Base-by-base conservation (phyloP, 2,113 vertebrate species). In the Sinocyclocheilus rhinocerous region DNA sequence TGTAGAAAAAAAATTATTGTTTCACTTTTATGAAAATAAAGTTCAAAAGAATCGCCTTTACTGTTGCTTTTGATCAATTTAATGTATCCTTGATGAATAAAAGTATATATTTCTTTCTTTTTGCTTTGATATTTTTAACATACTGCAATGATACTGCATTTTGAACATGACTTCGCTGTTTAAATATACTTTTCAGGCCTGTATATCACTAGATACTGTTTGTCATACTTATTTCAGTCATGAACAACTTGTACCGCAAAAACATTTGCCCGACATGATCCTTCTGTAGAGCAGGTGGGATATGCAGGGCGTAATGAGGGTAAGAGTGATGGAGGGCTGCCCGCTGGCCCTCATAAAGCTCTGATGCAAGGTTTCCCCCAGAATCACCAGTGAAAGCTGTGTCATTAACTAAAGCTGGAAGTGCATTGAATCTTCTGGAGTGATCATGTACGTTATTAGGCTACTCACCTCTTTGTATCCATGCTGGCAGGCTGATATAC, bases 401-500 rank as follows among this genome's bases (percentile, higher is more conserved):
- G 67, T 70, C 67, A 18, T 29, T 70, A 20, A 70, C 16, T 59
- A 70, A 20, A 70, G 16, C 4, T 39, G 18, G 18, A 72, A 39
- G 33, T 72, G 33, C 33, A 72, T 6, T 72, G 18, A 39, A 39
- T 70, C 33, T 18, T 16, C 48, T 73, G 2, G 20, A 42, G 6
- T 22, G 11, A n/a, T 73, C 12, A 1, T 48, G 20, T 48, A 12
- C 0, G 6, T 16, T 45, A 45, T 75, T 24, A 1, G 12, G 72
- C 42, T 24, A 18, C 81, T 48, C 76, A 87, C 82, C 81, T 87
- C 65, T 72, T 39, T 89, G 73, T 6, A 87, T 20, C 61, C 85
- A 85, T 1, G 61, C 29, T 6, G 85, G 78, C 72, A 87, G 83
- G 12, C 55, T 73, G 80, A 69, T 67, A 59, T 81, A 86, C 15